Conservation (phyloP, 2,113 vertebrate species). For the Apteryx owenii region DNA sequence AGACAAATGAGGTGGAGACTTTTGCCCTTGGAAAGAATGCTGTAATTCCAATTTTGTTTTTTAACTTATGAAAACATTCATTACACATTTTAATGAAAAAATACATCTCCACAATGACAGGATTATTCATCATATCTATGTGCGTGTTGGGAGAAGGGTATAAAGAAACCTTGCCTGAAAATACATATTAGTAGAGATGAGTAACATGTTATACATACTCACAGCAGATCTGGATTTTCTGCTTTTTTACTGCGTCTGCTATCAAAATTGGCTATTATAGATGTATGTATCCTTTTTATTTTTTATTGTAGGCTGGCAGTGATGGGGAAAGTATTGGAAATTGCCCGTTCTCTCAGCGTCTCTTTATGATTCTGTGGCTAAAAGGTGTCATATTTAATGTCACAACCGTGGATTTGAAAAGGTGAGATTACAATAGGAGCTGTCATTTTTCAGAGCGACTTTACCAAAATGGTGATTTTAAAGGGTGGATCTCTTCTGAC, state of each 20-base stretch:
- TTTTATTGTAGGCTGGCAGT: conserved; percentile 84
- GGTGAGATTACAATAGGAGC: conserved; percentile 74
- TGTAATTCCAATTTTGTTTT: conserved; percentile 9
- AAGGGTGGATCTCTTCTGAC: neutral
- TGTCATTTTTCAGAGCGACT: neutral
- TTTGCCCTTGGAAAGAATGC: neutral
- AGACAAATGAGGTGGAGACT: neutral
- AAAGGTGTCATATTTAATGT: conserved; percentile 96
- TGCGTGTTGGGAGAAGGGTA: neutral
- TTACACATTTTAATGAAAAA: neutral
- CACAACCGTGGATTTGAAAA: conserved; percentile 94
- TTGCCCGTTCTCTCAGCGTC: conserved; percentile 94
- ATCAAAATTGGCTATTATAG: neutral
- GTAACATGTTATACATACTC: neutral
- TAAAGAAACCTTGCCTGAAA: neutral
- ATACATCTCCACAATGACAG: neutral
- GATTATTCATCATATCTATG: neutral
- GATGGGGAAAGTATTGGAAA: conserved; percentile 95
- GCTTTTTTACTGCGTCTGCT: neutral
- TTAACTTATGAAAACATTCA: neutral
- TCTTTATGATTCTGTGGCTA: conserved; percentile 98
- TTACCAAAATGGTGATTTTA: neutral
- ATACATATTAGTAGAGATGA: neutral
- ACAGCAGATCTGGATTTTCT: neutral
- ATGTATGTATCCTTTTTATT: neutral